Evolutionary conservation across 2,113 vertebrate species (phyloP), one percentile per base, ranked within the genome.

Genomic region (Xenopus laevis): DNA sequence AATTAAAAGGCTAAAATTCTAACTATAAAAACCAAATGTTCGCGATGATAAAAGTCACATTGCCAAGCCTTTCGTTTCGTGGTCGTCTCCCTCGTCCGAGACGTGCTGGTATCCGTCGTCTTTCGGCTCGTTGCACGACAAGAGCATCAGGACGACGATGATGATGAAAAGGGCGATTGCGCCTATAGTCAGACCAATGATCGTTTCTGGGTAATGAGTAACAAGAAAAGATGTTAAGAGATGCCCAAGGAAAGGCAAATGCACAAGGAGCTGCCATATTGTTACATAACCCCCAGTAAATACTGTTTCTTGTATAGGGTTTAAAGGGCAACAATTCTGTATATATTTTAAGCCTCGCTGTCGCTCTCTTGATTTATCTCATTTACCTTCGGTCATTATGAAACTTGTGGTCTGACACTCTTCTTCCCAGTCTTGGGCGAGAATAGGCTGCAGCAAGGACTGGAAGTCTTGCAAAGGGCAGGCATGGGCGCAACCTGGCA

Each of bases 381-480:
- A 55, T 16, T 4, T 9, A 55, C 15, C 53, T 16, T n/a, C 3
- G 1, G 17, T n/a, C 13, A 7, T 40, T 9, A 40, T 40, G 33
- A 40, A 40, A 3, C 83, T 85, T 2, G 80, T 46, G 52, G 93
- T 16, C 77, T 91, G 87, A 81, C 97, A 98, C 79, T 98, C 96
- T 33, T 87, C 86, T 15, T 90, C 86, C 87, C 96, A 86, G 78
- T 97, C 84, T 13, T 90, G 84, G 66, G 97, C 82, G 79, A 96
- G 87, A 0, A 89, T 88, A 0, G 79, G 79, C 64, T 89, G 88
- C n/a, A 95, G 95, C 71, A 97, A 87, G 53, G 72, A 84, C 50
- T 93, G 79, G 79, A 98, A 97, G n/a, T 92, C 92, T 0, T 91
- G 81, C 7, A 98, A 84, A 15, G 94, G 90, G 78, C 97, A 98